A percentile compares a stretch with the other conserved stretches of the same genome.
phyloP scores from a whole-genome alignment of 53 echinoderm and acorn worm species.

The Holothuria leucospilota region DNA sequence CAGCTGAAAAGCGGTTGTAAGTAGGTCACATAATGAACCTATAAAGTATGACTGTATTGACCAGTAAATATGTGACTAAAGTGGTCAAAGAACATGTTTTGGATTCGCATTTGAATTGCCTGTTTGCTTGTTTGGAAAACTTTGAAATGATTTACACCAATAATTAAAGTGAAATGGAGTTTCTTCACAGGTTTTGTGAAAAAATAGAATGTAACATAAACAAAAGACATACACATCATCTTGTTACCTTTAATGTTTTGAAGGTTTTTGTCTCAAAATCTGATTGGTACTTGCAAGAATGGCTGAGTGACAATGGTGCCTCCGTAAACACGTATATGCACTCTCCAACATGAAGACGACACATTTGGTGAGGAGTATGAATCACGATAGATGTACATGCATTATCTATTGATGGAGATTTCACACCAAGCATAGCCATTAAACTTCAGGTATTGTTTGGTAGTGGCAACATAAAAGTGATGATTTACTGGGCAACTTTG shows the following conservation, averaged over 20 bases:
- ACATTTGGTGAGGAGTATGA: slow-evolving; percentile 11
- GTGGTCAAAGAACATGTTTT: too few species aligned
- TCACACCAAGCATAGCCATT: neutral
- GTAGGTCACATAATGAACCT: too few species aligned
- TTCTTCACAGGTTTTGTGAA: too few species aligned
- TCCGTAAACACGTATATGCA: slow-evolving; percentile 9
- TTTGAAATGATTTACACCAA: too few species aligned
- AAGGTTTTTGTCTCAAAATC: neutral
- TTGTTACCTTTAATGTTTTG: slow-evolving; percentile 11
- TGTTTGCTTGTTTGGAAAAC: too few species aligned
- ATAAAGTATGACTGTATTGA: too few species aligned
- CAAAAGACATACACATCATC: neutral
- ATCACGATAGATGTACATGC: slow-evolving; percentile 21
- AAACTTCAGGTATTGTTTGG: neutral
- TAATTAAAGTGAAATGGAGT: too few species aligned
- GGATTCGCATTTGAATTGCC: too few species aligned
- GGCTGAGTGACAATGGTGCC: slow-evolving; percentile 15
- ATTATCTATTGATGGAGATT: slow-evolving; percentile 34
- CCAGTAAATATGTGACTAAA: too few species aligned
- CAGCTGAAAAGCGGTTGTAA: too few species aligned
- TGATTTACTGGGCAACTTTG: slow-evolving; percentile 26
- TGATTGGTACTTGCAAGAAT: neutral
- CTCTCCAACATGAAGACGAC: slow-evolving; percentile 16
- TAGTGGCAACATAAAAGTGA: slow-evolving; percentile 4
- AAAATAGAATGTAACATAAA: neutral